Conservation (phyloP, 2,888 invertebrate species). For the Drosophila kuntzei region DNA sequence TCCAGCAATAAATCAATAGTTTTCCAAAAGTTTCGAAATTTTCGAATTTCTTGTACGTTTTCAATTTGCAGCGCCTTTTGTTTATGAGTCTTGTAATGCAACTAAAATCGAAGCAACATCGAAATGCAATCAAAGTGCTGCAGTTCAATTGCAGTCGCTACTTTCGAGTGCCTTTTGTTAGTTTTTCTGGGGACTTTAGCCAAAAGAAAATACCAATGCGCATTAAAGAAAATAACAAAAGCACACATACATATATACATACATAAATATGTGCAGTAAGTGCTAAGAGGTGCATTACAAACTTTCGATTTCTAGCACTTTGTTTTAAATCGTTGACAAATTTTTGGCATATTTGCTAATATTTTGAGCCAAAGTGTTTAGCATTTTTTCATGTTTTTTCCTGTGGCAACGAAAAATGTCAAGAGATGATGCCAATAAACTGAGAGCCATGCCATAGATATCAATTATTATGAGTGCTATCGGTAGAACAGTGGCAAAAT, state of each 20-base stretch:
- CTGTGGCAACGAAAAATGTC: slow-evolving; percentile 2
- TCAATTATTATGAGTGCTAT: slow-evolving; percentile 13
- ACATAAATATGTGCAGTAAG: slow-evolving; percentile 5
- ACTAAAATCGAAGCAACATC: slow-evolving; percentile 68
- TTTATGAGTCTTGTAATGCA: slow-evolving; percentile 69
- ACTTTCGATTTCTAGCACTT: slow-evolving; percentile 68
- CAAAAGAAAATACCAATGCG: slow-evolving; percentile 53
- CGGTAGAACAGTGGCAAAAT: slow-evolving; percentile 7
- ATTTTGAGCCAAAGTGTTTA: slow-evolving; percentile 32
- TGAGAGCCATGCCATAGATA: slow-evolving; percentile 1
- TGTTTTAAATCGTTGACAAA: slow-evolving; percentile 54
- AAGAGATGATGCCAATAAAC: slow-evolving; percentile 9
- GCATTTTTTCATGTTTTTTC: slow-evolving; percentile 24
- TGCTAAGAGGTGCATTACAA: slow-evolving; percentile 5
- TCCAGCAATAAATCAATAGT: slow-evolving; percentile 77
- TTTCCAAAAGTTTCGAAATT: slow-evolving; percentile 27
- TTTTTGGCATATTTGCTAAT: slow-evolving; percentile 65
- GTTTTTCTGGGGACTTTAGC: slow-evolving; percentile 28
- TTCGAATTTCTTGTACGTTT: slow-evolving; percentile 8
- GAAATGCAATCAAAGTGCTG: slow-evolving; percentile 70
- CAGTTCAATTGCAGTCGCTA: slow-evolving; percentile 52
- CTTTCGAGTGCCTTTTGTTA: slow-evolving; percentile 54
- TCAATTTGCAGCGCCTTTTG: slow-evolving; percentile 50
- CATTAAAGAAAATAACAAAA: slow-evolving; percentile 25
- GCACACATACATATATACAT: slow-evolving; percentile 9